phyloP scores from a whole-genome alignment of 2,888 invertebrate genomes.

The Rapana venosa region DNA sequence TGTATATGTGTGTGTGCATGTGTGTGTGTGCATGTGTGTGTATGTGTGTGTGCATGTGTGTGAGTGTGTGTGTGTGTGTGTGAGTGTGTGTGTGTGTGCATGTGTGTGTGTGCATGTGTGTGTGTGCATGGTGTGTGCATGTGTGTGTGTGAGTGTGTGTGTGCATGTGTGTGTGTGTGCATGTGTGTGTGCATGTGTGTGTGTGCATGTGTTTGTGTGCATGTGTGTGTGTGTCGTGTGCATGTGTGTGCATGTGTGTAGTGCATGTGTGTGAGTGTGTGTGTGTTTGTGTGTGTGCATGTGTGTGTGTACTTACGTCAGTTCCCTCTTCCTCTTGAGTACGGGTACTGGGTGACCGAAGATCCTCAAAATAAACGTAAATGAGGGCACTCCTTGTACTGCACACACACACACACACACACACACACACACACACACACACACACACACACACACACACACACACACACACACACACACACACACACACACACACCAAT shows the following conservation, averaged over 20 bases:
- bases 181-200: background rate
- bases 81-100: background rate
- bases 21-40: background rate
- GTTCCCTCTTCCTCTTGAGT: background rate
- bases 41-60: background rate
- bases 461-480: constrained; percentile 1
- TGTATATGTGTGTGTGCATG: background rate
- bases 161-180: constrained; percentile 7
- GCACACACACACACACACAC: background rate
- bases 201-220: no score
- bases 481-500: background rate
- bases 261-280: no score
- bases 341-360: background rate
- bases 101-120: constrained; percentile 11
- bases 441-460: background rate
- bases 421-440: background rate
- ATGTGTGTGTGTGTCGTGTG: no score
- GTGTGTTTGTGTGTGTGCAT: background rate
- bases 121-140: constrained; percentile 8
- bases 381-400: background rate
- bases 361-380: background rate
- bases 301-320: background rate
- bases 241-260: no score
- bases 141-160: background rate
- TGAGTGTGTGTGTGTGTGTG: constrained; percentile 15